phyloP scores from a whole-genome alignment of 2,113 vertebrate species.

The Chionis minor region DNA sequence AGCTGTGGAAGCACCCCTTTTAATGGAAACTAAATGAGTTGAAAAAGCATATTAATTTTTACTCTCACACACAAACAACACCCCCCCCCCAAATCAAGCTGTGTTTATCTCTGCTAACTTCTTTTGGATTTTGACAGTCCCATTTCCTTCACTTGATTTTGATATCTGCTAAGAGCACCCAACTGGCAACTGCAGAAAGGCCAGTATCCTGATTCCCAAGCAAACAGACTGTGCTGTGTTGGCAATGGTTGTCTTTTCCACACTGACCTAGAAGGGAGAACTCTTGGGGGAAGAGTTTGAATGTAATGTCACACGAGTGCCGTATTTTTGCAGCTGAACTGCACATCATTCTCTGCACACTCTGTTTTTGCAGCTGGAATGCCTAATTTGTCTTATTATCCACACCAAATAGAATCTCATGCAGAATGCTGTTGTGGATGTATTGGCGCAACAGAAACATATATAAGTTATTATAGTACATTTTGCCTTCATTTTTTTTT shows the following conservation, averaged over 20 bases:
- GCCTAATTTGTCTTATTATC: constrained; percentile 24
- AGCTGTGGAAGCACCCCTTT: background rate
- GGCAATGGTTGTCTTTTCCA: background rate
- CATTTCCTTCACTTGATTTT: background rate
- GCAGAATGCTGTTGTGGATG: background rate
- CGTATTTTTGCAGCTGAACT: constrained; percentile 52
- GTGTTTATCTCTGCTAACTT: background rate
- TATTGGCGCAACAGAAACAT: background rate
- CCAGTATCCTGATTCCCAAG: background rate
- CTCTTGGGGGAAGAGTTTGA: background rate
- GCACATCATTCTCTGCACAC: background rate
- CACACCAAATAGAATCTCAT: background rate
- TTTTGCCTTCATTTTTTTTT: background rate
- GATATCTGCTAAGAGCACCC: background rate
- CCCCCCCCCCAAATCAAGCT: background rate
- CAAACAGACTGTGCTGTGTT: accelerated
- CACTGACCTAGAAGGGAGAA: background rate
- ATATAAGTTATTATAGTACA: background rate
- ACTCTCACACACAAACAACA: background rate
- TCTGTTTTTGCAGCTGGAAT: constrained; percentile 61
- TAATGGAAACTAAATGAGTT: background rate
- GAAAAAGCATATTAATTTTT: background rate
- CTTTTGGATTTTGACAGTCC: background rate
- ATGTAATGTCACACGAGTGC: background rate
- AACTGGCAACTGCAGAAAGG: background rate